phyloP scores from a whole-genome alignment of 2,113 vertebrate genomes.

The Proteles cristata region DNA sequence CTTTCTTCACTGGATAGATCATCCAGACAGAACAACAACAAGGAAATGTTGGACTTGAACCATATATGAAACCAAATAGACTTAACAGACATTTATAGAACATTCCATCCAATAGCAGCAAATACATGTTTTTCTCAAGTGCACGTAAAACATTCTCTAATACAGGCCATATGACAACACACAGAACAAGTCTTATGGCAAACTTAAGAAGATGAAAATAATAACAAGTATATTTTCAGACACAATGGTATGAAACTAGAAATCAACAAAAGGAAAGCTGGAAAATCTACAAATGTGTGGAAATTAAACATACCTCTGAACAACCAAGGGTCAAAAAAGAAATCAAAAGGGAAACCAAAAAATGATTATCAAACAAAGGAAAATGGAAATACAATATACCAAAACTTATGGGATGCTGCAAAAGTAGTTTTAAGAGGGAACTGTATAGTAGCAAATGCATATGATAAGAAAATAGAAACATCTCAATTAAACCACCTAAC shows the following conservation, averaged over 20 bases:
- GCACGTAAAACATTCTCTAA: neutral
- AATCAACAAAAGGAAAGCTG: neutral
- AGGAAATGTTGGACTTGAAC: neutral
- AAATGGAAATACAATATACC: neutral
- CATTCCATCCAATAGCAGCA: neutral
- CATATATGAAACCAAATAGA: neutral
- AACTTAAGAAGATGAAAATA: neutral
- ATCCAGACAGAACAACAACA: neutral
- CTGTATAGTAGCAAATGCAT: neutral
- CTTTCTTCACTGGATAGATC: neutral
- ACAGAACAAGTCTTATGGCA: neutral
- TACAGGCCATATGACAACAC: neutral
- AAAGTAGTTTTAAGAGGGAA: neutral
- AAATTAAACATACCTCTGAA: neutral
- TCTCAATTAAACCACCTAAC: neutral
- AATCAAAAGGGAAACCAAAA: neutral
- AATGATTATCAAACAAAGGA: neutral
- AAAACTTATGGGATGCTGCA: neutral
- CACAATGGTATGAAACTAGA: neutral
- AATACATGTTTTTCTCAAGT: neutral
- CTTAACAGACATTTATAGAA: neutral
- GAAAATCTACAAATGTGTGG: neutral
- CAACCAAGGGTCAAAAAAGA: neutral
- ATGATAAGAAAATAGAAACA: neutral
- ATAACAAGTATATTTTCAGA: neutral